Evolutionary conservation across 2,797 vertebrate species (phyloP).

Genomic region (Garrulus glandarius): DNA sequence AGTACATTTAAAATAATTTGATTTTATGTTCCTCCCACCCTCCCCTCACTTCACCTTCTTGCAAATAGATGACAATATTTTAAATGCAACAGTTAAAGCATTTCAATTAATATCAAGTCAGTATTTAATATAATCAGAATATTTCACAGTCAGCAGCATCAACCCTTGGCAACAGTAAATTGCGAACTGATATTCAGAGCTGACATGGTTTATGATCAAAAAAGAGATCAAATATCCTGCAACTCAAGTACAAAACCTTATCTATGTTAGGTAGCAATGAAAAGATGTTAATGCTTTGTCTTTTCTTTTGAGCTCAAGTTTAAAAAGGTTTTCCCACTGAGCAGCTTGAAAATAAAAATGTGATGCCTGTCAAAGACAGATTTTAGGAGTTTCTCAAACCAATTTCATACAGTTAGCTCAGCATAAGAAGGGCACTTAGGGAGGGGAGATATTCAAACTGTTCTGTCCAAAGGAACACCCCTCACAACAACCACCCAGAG

Average conservation of each 20-base stretch:
- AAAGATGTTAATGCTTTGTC: background rate
- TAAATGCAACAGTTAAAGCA: background rate
- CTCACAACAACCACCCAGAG: background rate
- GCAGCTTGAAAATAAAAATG: background rate
- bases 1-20: background rate
- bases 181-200: background rate
- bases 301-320: background rate
- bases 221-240: background rate
- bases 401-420: background rate
- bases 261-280: background rate
- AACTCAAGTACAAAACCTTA: background rate
- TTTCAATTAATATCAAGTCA: conserved; percentile 3
- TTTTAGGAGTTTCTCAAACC: background rate
- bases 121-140: background rate
- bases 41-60: background rate
- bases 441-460: background rate
- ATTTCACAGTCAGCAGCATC: conserved; percentile 1
- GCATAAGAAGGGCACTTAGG: background rate
- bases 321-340: background rate
- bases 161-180: background rate
- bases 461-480: background rate
- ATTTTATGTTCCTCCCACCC: background rate
- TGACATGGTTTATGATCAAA: conserved; percentile 1
- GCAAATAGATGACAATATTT: background rate
- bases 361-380: background rate